Base-by-base conservation (phyloP, 53 echinoderm and acorn worm genomes). In the Holothuria leucospilota region DNA sequence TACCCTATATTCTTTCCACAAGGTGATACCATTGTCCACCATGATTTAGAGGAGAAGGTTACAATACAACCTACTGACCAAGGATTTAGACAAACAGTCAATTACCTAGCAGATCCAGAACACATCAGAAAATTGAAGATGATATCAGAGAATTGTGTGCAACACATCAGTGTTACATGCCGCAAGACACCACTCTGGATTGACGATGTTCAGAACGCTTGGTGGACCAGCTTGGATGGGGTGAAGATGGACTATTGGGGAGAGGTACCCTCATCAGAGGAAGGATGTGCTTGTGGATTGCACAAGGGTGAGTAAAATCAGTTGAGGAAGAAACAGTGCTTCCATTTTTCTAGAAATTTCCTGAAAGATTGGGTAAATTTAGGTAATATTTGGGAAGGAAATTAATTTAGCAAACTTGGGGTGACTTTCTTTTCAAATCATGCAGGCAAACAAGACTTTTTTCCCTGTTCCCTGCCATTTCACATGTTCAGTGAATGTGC, bases 171-270 rank as follows among this genome's bases (percentile, higher is more conserved):
- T 41, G 13, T 83, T 2, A 66, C 84, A 64, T 83, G 84, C 68
- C 8, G 13, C 46, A 63, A 62, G 8, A 83, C 67, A 0, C 84
- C 84, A 23, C 21, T 83, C 84, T 83, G 84, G 84, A 66, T 41
- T 38, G 21, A 26, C 28, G 84, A 42, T 41, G 66, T 64, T 25
- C 84, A 83, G 30, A 83, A 91, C 29, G 91, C 71, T 8, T 91
- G 87, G 87, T 91, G 91, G 91, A 87, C 87, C 21, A 84, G 83
- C 60, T 71, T 87, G 8, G 91, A 91, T 21, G 87, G 84, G 21
- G 82, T 82, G 58, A 79, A 84, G 41, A 87, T 73, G 65, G 74
- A 64, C 83, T 86, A 87, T 83, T 91, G 91, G 91, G 91, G 91
- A 1, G 87, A 87, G 20, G 87, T 87, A 40, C 30, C 70, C 0